A percentile compares a stretch with the other conserved stretches of the same genome.
phyloP scores from a whole-genome alignment of 2,797 vertebrate species.

The Ispidina picta region DNA sequence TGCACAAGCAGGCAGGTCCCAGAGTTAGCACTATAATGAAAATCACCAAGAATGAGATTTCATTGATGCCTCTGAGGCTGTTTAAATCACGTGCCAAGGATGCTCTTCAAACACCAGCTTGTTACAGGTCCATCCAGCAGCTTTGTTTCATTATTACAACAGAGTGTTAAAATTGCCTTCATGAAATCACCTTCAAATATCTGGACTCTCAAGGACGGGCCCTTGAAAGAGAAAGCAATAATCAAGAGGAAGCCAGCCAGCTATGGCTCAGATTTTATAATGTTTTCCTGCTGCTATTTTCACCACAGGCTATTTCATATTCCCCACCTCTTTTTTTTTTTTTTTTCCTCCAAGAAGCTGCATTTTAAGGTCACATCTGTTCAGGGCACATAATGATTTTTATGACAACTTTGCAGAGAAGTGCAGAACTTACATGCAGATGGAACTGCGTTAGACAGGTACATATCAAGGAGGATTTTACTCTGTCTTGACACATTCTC shows the following conservation, averaged over 20 bases:
- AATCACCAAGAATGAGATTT: not conserved
- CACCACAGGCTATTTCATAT: slow-evolving; percentile 75
- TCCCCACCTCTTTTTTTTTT: not conserved
- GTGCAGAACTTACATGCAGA: slow-evolving; percentile 43
- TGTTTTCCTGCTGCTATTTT: slow-evolving; percentile 78
- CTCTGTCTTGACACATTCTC: slow-evolving; percentile 31
- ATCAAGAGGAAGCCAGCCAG: slow-evolving; percentile 70
- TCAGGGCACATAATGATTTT: slow-evolving; percentile 76
- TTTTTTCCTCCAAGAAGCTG: not conserved
- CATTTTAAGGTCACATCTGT: slow-evolving; percentile 78
- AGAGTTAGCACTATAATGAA: not conserved
- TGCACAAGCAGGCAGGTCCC: rapidly evolving
- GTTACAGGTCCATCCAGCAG: not conserved
- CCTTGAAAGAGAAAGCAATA: slow-evolving; percentile 77
- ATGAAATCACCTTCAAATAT: slow-evolving; percentile 58
- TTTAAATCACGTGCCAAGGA: not conserved
- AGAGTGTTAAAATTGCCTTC: not conserved
- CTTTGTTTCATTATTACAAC: slow-evolving; percentile 50
- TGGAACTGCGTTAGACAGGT: slow-evolving; percentile 31
- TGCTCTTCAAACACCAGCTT: not conserved
- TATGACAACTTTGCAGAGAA: slow-evolving; percentile 75
- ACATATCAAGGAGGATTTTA: slow-evolving; percentile 17
- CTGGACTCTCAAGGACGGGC: slow-evolving; percentile 33
- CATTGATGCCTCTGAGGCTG: not conserved
- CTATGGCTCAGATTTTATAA: slow-evolving; percentile 72